Evolutionary conservation across 2,113 vertebrate species (phyloP), one percentile per base, ranked within the genome.

Genomic region (Tupaia chinensis): DNA sequence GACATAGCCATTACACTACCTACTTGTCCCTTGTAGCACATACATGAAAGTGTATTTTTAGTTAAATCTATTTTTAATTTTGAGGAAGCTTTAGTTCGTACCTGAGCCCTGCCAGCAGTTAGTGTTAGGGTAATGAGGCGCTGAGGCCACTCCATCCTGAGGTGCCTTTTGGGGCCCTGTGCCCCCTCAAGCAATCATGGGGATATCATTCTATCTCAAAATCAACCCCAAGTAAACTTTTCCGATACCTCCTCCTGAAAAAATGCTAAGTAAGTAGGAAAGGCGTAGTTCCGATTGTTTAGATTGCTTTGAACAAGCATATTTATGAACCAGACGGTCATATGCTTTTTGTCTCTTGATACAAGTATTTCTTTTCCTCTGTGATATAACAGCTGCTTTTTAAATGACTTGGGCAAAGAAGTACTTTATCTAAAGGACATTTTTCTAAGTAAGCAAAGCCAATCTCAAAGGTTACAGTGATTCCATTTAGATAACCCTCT

Each of bases 381-480:
- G 14, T 85, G 66, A 90, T 44, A 0, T 61, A n/a, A 92, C 66
- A 53, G 20, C 23, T 90, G 7, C 44, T 80, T 27, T 87, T 65
- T 25, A 81, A 95, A 89, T 69, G 60, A 16, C n/a, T 32, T 15
- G 9, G 58, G 65, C 54, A 20, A 92, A 95, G 56, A 89, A 76
- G 27, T 20, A 9, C 61, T 92, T 87, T 95, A 73, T 82, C 66
- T 70, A 72, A 84, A 91, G 68, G 53, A 53, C 54, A 9, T 82
- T 63, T 66, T 77, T 91, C 65, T 91, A 87, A 76, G 66, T 27
- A 70, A 87, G 70, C 34, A 85, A 69, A 93, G 53, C 27, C 80
- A 29, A 2, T 72, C 73, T 95, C 63, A 60, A 83, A 92, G 27
- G 65, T 80, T 58, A 34, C 15, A 1, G 58, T 44, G 56, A 68